Base-by-base conservation (phyloP, 2,888 invertebrate genomes). In the Dryobotodes eremita region DNA sequence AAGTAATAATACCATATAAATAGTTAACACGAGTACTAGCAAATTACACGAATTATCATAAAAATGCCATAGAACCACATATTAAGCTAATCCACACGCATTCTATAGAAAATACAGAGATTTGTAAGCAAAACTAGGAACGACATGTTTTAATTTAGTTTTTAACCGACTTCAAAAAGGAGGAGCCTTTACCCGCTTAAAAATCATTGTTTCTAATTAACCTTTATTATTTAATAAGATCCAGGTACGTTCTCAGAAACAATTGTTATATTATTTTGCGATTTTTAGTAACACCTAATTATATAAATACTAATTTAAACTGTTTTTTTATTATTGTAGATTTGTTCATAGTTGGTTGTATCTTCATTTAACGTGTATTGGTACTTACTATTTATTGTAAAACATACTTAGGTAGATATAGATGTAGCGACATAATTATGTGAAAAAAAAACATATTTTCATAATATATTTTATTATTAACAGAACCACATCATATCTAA, bases 1-100 rank as follows among this genome's bases (percentile, higher is more conserved):
- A 77, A 59, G 8, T n/a, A 42, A 61, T 42, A 13, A 42, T 61
- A 26, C 46, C 10, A 31, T 73, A 26, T 17, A 61, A 17, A 20
- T 31, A 71, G 13, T 68, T 65, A 36, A 74, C 17, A 59, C 15
- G 31, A 68, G 31, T 61, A 50, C 61, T 59, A 62, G 72, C 55
- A 72, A 83, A 70, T 75, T 42, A 64, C 76, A 4, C 36, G 0
- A 0, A 74, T 85, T 81, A 81, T 8, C 85, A 84, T 84, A 84
- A 75, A 84, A 75, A 77, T 50, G 64, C 71, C 36, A 55, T 71
- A 46, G 64, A 59, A 48, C 20, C 36, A 68, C 31, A 71, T 77
- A 77, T 36, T 77, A 48, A 68, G 31, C 62, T 69, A 71, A 77
- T 71, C 42, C 15, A 15, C 23, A 65, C 31, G 53, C 71, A 59